Conservation (phyloP, 2,113 vertebrate species). For the Paradoxurus hermaphroditus region DNA sequence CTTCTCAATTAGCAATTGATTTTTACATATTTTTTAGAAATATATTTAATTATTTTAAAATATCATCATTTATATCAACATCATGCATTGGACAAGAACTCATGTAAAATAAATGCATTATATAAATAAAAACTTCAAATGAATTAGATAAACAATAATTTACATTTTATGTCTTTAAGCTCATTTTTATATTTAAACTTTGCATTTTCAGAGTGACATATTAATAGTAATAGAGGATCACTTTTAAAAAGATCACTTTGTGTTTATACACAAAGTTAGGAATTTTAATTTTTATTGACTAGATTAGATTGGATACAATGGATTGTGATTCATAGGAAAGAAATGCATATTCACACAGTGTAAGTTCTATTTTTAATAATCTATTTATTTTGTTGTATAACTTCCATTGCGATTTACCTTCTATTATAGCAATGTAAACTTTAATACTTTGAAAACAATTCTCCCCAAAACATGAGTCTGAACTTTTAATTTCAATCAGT, state of each 20-base stretch:
- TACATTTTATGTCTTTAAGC: neutral
- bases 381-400: neutral
- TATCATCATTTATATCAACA: neutral
- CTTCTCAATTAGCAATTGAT: neutral
- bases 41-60: neutral
- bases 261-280: neutral
- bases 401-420: neutral
- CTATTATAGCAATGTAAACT: neutral
- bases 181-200: neutral
- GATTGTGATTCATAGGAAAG: neutral
- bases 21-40: neutral
- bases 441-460: neutral
- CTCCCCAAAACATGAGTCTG: neutral
- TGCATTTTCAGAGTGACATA: neutral
- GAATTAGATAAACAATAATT: neutral
- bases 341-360: neutral
- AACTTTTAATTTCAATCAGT: neutral
- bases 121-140: neutral
- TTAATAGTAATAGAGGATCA: neutral
- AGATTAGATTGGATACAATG: neutral
- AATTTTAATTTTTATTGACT: neutral
- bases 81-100: neutral
- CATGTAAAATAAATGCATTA: neutral
- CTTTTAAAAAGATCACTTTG: neutral
- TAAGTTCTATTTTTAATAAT: neutral